Evolutionary conservation across 2,113 vertebrate genomes (phyloP).

Genomic region (Catharus fuscescens): DNA sequence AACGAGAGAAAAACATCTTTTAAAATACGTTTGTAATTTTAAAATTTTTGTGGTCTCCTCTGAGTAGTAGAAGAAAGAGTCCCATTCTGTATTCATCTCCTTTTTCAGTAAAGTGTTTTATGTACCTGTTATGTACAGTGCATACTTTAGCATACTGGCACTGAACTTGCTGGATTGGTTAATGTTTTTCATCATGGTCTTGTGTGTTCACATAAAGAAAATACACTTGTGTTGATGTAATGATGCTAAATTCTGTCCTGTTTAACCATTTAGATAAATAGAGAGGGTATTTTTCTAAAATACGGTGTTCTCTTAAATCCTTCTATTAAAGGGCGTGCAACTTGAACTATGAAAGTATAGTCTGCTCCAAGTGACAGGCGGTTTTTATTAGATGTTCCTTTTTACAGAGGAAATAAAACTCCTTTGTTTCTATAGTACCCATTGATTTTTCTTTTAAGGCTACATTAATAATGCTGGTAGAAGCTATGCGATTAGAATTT

Average conservation of each 20-base stretch:
- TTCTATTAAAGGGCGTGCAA: background rate
- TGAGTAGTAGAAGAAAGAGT: background rate
- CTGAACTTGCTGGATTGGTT: background rate
- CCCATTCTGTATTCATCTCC: background rate
- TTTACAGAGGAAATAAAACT: conserved; percentile 44
- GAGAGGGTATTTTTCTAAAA: background rate
- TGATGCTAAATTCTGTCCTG: background rate
- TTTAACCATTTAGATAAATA: conserved; percentile 8
- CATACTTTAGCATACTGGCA: background rate
- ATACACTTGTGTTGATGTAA: background rate
- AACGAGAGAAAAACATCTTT: background rate
- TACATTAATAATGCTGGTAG: conserved; percentile 59
- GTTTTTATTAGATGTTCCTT: conserved; percentile 30
- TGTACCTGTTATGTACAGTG: background rate
- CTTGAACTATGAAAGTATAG: background rate
- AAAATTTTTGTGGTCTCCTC: background rate
- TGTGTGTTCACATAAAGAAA: background rate
- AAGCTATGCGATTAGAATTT: conserved; percentile 57
- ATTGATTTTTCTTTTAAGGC: conserved; percentile 67
- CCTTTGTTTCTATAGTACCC: conserved; percentile 65
- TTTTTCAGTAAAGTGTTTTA: background rate
- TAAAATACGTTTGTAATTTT: background rate
- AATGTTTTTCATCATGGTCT: background rate
- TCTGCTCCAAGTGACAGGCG: background rate
- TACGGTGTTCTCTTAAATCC: background rate